These are phyloP conservation scores for Branchipolynoe longqiensis DNA, from an alignment of 2,888 invertebrate genomes.

Conservation along the genomic window DNA sequence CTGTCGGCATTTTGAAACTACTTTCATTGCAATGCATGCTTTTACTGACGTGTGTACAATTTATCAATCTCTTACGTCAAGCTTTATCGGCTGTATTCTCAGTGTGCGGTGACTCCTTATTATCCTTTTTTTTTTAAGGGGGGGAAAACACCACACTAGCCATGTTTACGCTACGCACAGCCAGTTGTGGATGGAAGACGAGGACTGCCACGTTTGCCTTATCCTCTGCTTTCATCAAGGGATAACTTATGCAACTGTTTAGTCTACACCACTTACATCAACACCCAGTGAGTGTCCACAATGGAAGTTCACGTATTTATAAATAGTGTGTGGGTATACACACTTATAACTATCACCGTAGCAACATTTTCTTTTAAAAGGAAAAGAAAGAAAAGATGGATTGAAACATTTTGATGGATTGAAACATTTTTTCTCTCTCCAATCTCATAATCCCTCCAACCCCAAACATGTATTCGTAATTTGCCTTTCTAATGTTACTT, in stretches of 20 bases:
- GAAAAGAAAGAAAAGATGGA: too few relatives aligned
- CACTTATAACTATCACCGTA: not conserved
- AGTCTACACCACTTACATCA: not conserved
- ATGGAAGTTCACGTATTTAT: not conserved
- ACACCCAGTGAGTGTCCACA: not conserved
- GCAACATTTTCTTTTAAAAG: not conserved
- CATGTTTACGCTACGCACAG: not conserved
- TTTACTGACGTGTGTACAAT: slow-evolving; percentile 22
- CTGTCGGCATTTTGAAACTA: slow-evolving; percentile 39
- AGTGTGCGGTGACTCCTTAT: too few relatives aligned
- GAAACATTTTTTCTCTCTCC: too few relatives aligned
- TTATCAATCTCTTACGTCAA: not conserved
- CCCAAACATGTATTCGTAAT: too few relatives aligned
- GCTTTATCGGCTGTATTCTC: not conserved
- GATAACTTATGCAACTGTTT: slow-evolving; percentile 29
- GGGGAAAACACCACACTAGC: too few relatives aligned
- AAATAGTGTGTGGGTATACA: not conserved
- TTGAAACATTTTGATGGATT: too few relatives aligned
- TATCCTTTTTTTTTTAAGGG: too few relatives aligned
- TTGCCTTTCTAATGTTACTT: too few relatives aligned
- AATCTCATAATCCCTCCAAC: too few relatives aligned
- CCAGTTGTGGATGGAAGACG: not conserved
- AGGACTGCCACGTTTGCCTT: slow-evolving; percentile 38
- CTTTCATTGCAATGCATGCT: slow-evolving; percentile 43
- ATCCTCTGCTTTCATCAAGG: not conserved